Conservation (phyloP, 2,888 invertebrate genomes). For the Empis stercorea region DNA sequence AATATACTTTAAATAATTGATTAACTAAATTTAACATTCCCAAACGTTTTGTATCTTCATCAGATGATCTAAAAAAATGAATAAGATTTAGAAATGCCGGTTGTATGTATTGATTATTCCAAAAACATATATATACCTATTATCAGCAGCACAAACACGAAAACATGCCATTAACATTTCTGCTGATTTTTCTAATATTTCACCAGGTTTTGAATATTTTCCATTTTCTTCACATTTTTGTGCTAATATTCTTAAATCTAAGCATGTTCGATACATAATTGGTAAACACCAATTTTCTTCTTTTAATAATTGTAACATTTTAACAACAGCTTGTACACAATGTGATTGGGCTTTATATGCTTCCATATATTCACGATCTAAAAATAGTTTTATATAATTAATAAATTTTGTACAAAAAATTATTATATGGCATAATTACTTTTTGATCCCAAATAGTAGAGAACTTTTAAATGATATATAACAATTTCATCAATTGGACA, state of each 20-base stretch:
- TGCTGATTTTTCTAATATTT: slow-evolving; percentile 74
- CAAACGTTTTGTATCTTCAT: slow-evolving; percentile 84
- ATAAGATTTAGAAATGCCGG: too few relatives aligned
- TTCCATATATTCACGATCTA: slow-evolving; percentile 41
- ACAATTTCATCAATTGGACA: slow-evolving; percentile 65
- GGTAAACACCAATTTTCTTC: slow-evolving; percentile 97
- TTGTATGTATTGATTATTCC: neutral
- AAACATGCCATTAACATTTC: slow-evolving; percentile 89
- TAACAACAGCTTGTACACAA: slow-evolving; percentile 65
- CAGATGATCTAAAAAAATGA: slow-evolving; percentile 45
- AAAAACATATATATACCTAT: slow-evolving; percentile 39
- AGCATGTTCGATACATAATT: slow-evolving; percentile 77
- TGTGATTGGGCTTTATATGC: slow-evolving; percentile 70
- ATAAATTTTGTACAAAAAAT: neutral
- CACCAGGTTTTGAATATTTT: slow-evolving; percentile 38
- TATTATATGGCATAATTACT: neutral
- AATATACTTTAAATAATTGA: slow-evolving; percentile 89
- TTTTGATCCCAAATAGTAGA: slow-evolving; percentile 33
- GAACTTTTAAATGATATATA: slow-evolving; percentile 56
- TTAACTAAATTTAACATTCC: slow-evolving; percentile 95
- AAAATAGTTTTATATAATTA: slow-evolving; percentile 3
- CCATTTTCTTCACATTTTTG: slow-evolving; percentile 58
- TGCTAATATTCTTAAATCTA: slow-evolving; percentile 78
- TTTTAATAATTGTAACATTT: slow-evolving; percentile 71
- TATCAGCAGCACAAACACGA: slow-evolving; percentile 89